A percentile compares a stretch with the other conserved stretches of the same genome.
These are phyloP conservation scores for Hydrolagus affinis DNA, from an alignment of 2,113 vertebrate genomes.

Conservation along the genomic window DNA sequence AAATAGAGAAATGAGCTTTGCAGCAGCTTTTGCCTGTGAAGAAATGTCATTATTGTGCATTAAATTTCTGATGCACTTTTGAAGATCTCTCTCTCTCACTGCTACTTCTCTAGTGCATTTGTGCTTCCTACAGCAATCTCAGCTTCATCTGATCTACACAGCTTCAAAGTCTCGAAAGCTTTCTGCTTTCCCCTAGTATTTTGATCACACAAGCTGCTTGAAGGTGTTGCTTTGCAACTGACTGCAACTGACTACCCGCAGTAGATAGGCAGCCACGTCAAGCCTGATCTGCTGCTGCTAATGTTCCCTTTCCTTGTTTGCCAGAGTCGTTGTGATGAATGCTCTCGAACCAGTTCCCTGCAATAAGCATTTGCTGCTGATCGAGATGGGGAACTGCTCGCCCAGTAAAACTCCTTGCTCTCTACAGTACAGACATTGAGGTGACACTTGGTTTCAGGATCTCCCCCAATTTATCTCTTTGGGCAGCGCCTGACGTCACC, in stretches of 20 bases:
- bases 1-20: neutral
- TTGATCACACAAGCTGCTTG: constrained; percentile 6
- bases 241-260: neutral
- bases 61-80: neutral
- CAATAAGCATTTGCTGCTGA: neutral
- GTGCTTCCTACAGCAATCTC: neutral
- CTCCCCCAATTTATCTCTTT: constrained; percentile 27
- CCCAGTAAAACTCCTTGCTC: neutral
- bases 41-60: neutral
- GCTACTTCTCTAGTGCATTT: neutral
- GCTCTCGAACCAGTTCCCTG: neutral
- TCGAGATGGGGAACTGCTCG: neutral
- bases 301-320: neutral
- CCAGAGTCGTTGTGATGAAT: neutral
- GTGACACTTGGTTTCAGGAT: neutral
- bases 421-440: neutral
- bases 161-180: neutral
- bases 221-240: neutral
- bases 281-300: neutral
- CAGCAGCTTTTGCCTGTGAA: neutral
- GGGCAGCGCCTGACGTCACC: constrained; percentile 27
- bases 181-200: neutral
- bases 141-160: constrained; percentile 14
- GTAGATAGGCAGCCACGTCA: constrained; percentile 9
- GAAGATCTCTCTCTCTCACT: neutral